Base-by-base conservation (phyloP, 2,888 invertebrate genomes). In the Aromia moschata region DNA sequence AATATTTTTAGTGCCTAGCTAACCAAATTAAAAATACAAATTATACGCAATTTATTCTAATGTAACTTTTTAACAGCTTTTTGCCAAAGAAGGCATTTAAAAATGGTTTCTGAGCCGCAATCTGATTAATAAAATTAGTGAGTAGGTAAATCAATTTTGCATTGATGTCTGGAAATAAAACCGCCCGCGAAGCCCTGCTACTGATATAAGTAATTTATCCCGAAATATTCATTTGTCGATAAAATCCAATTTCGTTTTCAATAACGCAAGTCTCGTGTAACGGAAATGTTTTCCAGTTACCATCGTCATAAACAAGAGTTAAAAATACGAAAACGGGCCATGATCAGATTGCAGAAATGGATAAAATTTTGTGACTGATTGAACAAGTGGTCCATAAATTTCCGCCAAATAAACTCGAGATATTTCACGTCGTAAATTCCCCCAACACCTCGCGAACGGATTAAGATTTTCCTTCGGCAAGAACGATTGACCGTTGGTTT, bases 401-500 rank as follows among this genome's bases (percentile, higher is more conserved):
- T 25, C 33, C 33, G 33, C 11, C 25, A 33, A 33, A 33, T 33
- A 33, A 33, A 33, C 10, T 33, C 10, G 2, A 11, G 33, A 11
- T 11, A 11, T 33, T 7, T 11, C 33, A 33, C n/a, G 10, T 33
- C 33, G 11, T 33, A 33, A 33, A 33, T 33, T 33, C n/a, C n/a
- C 33, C 7, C n/a, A 10, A 11, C 33, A 33, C 33, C 33, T 33
- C 7, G n/a, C 10, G 3, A 2, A 2, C 33, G 33, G 33, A 33
- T 33, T 43, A 43, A 43, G 25, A n/a, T 44, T 44, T 20, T 2
- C 25, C 44, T 10, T 15, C 14, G 25, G 15, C 10, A 30, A 44
- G 1, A 10, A 30, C 4, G 20, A 43, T 18, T 14, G 11, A 14
- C 15, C 31, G 25, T 45, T 33, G 33, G 15, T 14, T 31, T 45